These are phyloP conservation scores for Pangasius mekongensis DNA, from an alignment of 2,797 vertebrate species.

Conservation along the genomic window DNA sequence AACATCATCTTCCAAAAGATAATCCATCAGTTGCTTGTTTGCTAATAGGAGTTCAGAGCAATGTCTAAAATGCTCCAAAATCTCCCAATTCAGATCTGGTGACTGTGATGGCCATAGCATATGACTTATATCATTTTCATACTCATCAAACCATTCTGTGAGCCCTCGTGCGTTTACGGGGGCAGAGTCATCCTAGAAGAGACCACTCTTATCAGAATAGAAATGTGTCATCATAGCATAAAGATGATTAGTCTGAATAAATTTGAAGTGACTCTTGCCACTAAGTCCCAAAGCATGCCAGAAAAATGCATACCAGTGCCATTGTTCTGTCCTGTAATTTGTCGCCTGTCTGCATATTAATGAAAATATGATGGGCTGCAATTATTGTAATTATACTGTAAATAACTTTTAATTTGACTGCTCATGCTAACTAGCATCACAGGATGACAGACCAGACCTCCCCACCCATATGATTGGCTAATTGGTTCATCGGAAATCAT, in stretches of 20 bases:
- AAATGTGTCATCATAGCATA: neutral
- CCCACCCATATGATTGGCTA: neutral
- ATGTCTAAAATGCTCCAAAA: neutral
- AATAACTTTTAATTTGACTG: slow-evolving; percentile 17
- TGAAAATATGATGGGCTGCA: neutral
- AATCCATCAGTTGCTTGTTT: neutral
- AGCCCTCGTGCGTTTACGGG: neutral
- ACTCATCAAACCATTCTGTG: neutral
- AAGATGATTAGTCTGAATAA: neutral
- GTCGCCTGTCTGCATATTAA: slow-evolving; percentile 4
- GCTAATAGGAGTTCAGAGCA: neutral
- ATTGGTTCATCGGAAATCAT: slow-evolving; percentile 19
- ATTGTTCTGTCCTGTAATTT: neutral
- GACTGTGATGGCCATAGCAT: neutral
- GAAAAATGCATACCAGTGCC: neutral
- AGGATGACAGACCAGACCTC: slow-evolving; percentile 9
- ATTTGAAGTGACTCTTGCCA: neutral
- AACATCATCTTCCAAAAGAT: neutral
- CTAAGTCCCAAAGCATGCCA: neutral
- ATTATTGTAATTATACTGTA: slow-evolving; percentile 7
- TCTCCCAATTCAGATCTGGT: neutral
- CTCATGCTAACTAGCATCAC: neutral
- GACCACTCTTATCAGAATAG: neutral
- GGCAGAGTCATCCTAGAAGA: neutral
- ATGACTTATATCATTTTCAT: neutral